phyloP scores from a whole-genome alignment of 2,888 invertebrate genomes.

The Andricus curvator region DNA sequence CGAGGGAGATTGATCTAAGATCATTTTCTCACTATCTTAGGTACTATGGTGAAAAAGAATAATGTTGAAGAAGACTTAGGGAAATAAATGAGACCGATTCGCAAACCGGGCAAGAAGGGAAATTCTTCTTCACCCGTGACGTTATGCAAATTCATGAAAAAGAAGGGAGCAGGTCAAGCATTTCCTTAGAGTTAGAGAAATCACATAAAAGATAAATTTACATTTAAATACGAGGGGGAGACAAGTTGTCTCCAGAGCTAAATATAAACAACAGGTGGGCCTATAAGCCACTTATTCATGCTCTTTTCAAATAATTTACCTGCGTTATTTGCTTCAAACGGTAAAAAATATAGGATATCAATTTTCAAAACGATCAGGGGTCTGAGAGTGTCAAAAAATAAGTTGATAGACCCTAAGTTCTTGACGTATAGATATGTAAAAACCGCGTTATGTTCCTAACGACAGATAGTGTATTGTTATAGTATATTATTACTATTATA shows the following conservation, averaged over 20 bases:
- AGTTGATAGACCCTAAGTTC: too few species aligned
- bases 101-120: constrained; percentile 11
- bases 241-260: background rate
- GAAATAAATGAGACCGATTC: constrained; percentile 22
- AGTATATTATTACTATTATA: too few species aligned
- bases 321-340: too few species aligned
- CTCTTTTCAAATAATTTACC: background rate
- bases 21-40: constrained; percentile 5
- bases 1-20: background rate
- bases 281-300: background rate
- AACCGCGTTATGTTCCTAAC: too few species aligned
- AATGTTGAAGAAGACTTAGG: background rate
- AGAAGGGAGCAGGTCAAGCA: background rate
- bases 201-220: constrained; percentile 27
- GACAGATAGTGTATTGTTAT: too few species aligned
- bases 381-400: too few species aligned
- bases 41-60: background rate
- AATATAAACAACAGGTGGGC: constrained; percentile 10
- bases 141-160: constrained; percentile 24
- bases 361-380: too few species aligned
- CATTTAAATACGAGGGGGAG: constrained; percentile 18
- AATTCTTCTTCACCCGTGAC: constrained; percentile 32
- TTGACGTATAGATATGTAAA: too few species aligned
- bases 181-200: background rate
- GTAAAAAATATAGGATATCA: too few species aligned